Evolutionary conservation across 2,888 invertebrate species (phyloP), one percentile per base, ranked within the genome.

Genomic region (Cryptophagus acutangulus): DNA sequence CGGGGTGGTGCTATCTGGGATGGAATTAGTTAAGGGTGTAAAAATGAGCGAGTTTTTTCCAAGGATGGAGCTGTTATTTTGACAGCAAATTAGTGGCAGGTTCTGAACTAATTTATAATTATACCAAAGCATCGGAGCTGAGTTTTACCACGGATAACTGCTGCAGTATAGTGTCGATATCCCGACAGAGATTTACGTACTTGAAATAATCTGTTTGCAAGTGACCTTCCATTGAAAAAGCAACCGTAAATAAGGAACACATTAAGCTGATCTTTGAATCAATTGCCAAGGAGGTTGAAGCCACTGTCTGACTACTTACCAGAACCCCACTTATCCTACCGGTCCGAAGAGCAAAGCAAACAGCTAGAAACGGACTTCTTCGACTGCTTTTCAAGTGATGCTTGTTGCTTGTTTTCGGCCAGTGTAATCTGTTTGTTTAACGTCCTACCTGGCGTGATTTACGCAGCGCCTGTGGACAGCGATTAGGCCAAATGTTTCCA

Each of bases 31-130:
- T 57, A 57, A 46, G 48, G 49, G 40, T n/a, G n/a, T n/a, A n/a
- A n/a, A n/a, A n/a, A n/a, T n/a, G n/a, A n/a, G n/a, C n/a, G n/a
- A n/a, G n/a, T n/a, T n/a, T n/a, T n/a, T n/a, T n/a, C n/a, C n/a
- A 51, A 52, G 51, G 59, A 64, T 64, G 55, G 59, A 59, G 58
- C 54, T 59, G 60, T 62, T 62, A 57, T 59, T 59, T 62, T 62
- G 63, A 66, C 64, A 63, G 65, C 64, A 66, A 67, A 68, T 67
- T 67, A 66, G 66, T 62, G 66, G 61, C 62, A 57, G 58, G 58
- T 59, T 58, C 55, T 55, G 55, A 54, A 58, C 61, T 66, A 66
- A 68, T 68, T 68, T 68, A 67, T 66, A 66, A 65, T 67, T 66
- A 66, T 61, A 59, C 57, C 59, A 55, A n/a, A 61, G 62, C 60